Conservation (phyloP, 2,113 vertebrate genomes). For the Amazona vittata region DNA sequence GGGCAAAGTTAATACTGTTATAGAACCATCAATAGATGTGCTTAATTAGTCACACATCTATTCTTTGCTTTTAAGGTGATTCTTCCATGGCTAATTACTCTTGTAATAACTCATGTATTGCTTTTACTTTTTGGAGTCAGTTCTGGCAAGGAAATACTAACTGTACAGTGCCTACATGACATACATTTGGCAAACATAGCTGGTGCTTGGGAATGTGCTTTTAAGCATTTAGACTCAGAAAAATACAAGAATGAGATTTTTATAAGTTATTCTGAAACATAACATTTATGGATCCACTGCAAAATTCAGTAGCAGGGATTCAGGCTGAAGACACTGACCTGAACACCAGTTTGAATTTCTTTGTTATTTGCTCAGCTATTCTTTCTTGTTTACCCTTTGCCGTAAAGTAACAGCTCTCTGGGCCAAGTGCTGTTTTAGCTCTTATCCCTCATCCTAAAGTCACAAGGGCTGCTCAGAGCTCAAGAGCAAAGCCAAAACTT, state of each 20-base stretch:
- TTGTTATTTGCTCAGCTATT: background rate
- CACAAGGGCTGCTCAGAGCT: background rate
- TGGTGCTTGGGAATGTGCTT: background rate
- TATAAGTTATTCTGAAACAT: background rate
- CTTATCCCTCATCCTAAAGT: background rate
- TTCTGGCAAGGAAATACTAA: background rate
- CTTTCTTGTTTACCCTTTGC: background rate
- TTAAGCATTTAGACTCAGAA: background rate
- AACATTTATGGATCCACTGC: background rate
- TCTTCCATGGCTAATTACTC: background rate
- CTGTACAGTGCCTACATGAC: rapidly evolving
- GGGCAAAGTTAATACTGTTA: background rate
- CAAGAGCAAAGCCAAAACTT: background rate
- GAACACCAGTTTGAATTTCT: background rate
- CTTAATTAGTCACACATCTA: background rate
- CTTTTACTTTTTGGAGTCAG: background rate
- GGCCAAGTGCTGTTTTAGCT: background rate
- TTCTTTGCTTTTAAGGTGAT: background rate
- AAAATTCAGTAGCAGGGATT: background rate
- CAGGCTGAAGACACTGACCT: background rate
- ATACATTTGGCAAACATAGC: background rate
- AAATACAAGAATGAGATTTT: background rate
- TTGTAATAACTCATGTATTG: background rate
- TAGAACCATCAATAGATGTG: background rate
- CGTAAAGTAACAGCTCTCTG: background rate